Percentiles rank a stretch among this genome's conserved stretches.
These are phyloP conservation scores for Spodoptera littoralis DNA, from an alignment of 2,888 invertebrate genomes.

Conservation along the genomic window DNA sequence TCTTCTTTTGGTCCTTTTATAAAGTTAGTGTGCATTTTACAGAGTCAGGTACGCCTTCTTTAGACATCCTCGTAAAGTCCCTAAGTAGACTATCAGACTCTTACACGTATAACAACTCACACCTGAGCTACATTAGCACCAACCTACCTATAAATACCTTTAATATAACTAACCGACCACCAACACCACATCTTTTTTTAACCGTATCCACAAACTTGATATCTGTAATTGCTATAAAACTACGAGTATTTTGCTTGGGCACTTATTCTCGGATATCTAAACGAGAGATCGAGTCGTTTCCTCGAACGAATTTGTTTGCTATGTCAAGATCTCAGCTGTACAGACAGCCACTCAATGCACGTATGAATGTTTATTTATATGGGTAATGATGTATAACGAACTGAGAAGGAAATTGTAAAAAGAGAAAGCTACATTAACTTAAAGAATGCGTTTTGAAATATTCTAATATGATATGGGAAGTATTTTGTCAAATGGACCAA, in stretches of 20 bases:
- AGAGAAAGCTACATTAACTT: slow-evolving; percentile 6
- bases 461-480: too few species aligned
- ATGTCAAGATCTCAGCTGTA: slow-evolving; percentile 51
- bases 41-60: too few species aligned
- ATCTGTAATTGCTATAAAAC: slow-evolving; percentile 40
- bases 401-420: slow-evolving; percentile 18
- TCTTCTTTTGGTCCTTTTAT: too few species aligned
- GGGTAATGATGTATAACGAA: slow-evolving; percentile 29
- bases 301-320: slow-evolving; percentile 55
- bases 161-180: too few species aligned
- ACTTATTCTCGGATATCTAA: slow-evolving; percentile 47
- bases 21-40: too few species aligned
- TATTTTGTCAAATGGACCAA: too few species aligned
- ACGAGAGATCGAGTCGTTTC: slow-evolving; percentile 40
- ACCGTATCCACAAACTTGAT: slow-evolving; percentile 17
- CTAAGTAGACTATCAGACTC: too few species aligned
- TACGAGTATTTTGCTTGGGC: slow-evolving; percentile 40
- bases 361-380: slow-evolving; percentile 35
- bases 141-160: too few species aligned
- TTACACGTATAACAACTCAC: too few species aligned
- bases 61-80: too few species aligned
- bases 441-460: neutral
- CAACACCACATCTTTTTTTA: too few species aligned
- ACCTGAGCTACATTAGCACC: too few species aligned
- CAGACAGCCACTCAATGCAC: slow-evolving; percentile 41